phyloP scores from a whole-genome alignment of 2,888 invertebrate genomes.

The Antitype chi region DNA sequence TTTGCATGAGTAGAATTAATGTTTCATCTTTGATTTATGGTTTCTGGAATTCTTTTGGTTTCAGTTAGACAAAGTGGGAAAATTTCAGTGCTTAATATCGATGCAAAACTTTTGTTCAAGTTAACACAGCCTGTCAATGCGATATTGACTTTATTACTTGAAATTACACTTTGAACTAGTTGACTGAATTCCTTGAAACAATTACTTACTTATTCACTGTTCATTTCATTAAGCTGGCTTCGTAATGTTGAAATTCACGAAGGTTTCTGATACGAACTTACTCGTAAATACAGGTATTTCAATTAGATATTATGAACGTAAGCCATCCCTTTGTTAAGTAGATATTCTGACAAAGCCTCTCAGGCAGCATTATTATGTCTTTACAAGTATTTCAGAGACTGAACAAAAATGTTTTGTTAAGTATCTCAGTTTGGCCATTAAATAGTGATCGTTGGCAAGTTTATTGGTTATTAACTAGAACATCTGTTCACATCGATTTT shows the following conservation, averaged over 20 bases:
- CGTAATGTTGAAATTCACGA: too few relatives aligned
- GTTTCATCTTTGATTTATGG: constrained; percentile 21
- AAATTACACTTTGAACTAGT: not conserved
- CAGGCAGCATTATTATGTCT: constrained; percentile 15
- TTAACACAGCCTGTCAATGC: not conserved
- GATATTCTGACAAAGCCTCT: not conserved
- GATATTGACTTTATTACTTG: not conserved
- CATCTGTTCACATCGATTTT: constrained; percentile 53
- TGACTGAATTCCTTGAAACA: not conserved
- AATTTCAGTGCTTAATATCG: not conserved
- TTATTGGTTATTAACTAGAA: constrained; percentile 47
- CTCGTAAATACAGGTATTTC: not conserved
- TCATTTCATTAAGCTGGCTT: not conserved
- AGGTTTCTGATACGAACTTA: too few relatives aligned
- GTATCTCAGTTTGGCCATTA: constrained; percentile 26
- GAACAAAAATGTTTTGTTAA: constrained; percentile 33
- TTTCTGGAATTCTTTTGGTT: not conserved
- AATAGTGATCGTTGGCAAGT: constrained; percentile 43
- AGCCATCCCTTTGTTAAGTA: not conserved
- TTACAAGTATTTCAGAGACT: constrained; percentile 8
- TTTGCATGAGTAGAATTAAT: not conserved
- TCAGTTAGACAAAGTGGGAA: too few relatives aligned
- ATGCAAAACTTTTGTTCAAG: not conserved
- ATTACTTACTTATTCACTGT: not conserved
- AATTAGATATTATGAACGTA: not conserved